phyloP scores from a whole-genome alignment of 2,888 invertebrate genomes.

The Elaeidobius kamerunicus region DNA sequence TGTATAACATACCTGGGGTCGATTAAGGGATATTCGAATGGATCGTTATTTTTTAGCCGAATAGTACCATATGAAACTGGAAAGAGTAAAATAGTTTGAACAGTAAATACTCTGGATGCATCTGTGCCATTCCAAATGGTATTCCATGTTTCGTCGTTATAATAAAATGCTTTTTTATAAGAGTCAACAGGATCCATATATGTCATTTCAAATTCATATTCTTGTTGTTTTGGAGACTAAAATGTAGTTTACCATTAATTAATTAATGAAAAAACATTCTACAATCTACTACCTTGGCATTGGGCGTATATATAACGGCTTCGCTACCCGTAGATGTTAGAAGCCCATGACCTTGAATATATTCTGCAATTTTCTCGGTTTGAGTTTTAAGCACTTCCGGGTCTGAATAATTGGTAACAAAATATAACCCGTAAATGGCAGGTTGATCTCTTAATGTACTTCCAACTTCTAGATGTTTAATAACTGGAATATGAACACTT shows the following conservation, averaged over 20 bases:
- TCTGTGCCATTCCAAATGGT: constrained; percentile 47
- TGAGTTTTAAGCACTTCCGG: constrained; percentile 37
- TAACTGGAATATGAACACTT: constrained; percentile 56
- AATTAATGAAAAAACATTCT: no score
- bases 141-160: constrained; percentile 37
- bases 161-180: constrained; percentile 30
- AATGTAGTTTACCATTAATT: no score
- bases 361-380: constrained; percentile 55
- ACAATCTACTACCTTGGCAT: no score
- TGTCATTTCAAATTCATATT: constrained; percentile 12
- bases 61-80: constrained; percentile 57
- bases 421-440: constrained; percentile 66
- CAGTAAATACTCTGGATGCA: constrained; percentile 19
- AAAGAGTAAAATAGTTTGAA: constrained; percentile 37
- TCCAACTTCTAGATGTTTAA: constrained; percentile 70
- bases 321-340: constrained; percentile 20
- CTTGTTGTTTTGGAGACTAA: no score
- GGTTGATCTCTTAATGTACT: constrained; percentile 75
- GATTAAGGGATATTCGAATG: constrained; percentile 54
- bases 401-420: constrained; percentile 59
- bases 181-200: constrained; percentile 10
- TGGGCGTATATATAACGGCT: constrained; percentile 12
- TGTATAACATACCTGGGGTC: constrained; percentile 49
- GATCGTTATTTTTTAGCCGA: constrained; percentile 42
- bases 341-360: constrained; percentile 30